phyloP scores from a whole-genome alignment of 2,888 invertebrate genomes.

The Dastarcus helophoroides region DNA sequence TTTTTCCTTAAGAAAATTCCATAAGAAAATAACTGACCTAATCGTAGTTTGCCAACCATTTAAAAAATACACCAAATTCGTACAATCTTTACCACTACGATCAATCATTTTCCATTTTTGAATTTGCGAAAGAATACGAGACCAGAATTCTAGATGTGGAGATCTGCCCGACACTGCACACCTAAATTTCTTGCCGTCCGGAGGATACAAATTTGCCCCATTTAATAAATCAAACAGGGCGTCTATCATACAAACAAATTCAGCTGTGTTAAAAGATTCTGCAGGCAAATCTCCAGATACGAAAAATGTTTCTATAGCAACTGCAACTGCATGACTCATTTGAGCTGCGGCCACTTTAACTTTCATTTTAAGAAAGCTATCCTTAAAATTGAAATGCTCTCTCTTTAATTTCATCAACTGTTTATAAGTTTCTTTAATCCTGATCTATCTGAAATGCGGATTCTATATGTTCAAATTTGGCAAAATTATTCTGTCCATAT shows the following conservation, averaged over 20 bases:
- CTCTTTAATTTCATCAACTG: constrained; percentile 7
- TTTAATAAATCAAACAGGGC: constrained; percentile 10
- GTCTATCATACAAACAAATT: constrained; percentile 9
- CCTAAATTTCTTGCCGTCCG: constrained; percentile 8
- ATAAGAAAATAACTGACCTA: neutral
- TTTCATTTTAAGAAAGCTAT: constrained; percentile 11
- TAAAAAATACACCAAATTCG: constrained; percentile 6
- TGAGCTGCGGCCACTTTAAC: constrained; percentile 11
- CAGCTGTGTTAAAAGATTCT: constrained; percentile 9
- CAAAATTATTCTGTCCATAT: no score
- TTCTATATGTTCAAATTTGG: constrained; percentile 10
- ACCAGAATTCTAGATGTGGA: constrained; percentile 10
- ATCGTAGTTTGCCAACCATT: constrained; percentile 7
- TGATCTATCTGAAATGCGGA: constrained; percentile 10
- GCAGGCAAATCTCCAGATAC: constrained; percentile 4
- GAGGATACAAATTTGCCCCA: neutral
- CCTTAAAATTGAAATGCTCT: constrained; percentile 8
- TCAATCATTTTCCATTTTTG: constrained; percentile 1
- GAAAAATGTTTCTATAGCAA: constrained; percentile 7
- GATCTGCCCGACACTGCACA: neutral
- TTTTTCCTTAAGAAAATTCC: no score
- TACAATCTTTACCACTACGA: constrained; percentile 2
- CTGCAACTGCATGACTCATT: constrained; percentile 9
- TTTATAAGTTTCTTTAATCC: constrained; percentile 7
- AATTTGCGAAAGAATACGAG: constrained; percentile 3